These are phyloP conservation scores for Phaonia tiefii DNA, from an alignment of 2,888 invertebrate genomes.

Conservation along the genomic window DNA sequence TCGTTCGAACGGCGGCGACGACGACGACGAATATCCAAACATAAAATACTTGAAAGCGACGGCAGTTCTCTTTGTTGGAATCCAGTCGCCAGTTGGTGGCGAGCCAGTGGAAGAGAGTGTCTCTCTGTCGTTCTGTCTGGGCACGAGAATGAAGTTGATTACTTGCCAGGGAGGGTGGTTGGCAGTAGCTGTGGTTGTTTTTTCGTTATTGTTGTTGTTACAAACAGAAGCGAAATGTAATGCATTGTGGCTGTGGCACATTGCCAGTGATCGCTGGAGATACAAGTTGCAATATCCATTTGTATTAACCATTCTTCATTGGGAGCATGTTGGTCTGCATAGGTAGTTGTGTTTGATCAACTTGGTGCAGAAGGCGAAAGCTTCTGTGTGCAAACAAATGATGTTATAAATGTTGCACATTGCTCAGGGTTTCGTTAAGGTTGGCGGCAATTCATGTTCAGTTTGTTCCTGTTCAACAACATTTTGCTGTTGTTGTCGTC, in stretches of 20 bases:
- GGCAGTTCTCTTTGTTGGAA: background rate
- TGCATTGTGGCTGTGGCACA: slow-evolving; percentile 44
- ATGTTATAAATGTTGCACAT: slow-evolving; percentile 53
- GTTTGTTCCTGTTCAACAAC: slow-evolving; percentile 52
- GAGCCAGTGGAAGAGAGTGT: background rate
- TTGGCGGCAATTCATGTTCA: slow-evolving; percentile 49
- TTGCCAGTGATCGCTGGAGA: slow-evolving; percentile 27
- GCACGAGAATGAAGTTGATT: slow-evolving; percentile 8
- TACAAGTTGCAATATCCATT: slow-evolving; percentile 21
- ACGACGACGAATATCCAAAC: slow-evolving; percentile 3
- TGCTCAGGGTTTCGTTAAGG: slow-evolving; percentile 22
- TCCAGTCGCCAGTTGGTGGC: background rate
- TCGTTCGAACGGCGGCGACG: slow-evolving; percentile 17
- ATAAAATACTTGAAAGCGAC: slow-evolving; percentile 30
- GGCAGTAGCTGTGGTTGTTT: background rate
- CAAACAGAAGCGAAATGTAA: slow-evolving; percentile 51
- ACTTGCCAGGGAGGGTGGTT: background rate
- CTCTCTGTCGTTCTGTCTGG: background rate
- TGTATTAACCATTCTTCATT: slow-evolving; percentile 3
- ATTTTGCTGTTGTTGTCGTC: slow-evolving; percentile 23
- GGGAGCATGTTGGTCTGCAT: background rate
- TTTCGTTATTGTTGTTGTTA: too few relatives aligned
- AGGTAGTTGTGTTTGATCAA: slow-evolving; percentile 16
- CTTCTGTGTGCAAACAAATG: slow-evolving; percentile 61
- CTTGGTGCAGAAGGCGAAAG: slow-evolving; percentile 57